Base-by-base conservation (phyloP, 2,113 vertebrate genomes). In the Vulpes vulpes region DNA sequence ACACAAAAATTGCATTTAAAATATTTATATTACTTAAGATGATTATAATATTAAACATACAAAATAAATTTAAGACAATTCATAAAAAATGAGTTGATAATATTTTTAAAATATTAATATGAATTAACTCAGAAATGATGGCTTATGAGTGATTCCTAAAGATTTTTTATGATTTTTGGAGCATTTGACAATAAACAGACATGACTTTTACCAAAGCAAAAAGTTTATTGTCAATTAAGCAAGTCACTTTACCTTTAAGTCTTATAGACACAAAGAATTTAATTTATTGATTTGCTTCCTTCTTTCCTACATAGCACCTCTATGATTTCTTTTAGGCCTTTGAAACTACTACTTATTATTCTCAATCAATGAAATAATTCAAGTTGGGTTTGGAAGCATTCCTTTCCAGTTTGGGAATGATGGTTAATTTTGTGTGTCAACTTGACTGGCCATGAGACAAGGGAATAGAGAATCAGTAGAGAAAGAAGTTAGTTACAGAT, bases 71-170 rank as follows among this genome's bases (percentile, higher is more conserved):
- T 76, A 60, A 59, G 59, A 87, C 0, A 85, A 62, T 51, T 9
- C 55, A 12, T 74, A 80, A 78, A 85, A 95, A 81, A 64, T 11
- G 3, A 62, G 43, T 79, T 23, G 25, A 82, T 83, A 59, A 92
- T 57, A 79, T 96, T 88, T 25, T 86, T 87, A 30, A 82, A 91
- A 76, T 83, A 23, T 69, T 51, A 90, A 85, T 25, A 86, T 53
- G 64, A 96, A 43, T 80, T 92, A 78, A 93, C 20, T 78, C 20
- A 51, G 65, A 82, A 96, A 62, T 93, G 15, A 79, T 78, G 8
- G 7, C 1, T 59, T 64, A 82, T 73, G 32, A 35, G 12, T 78
- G 27, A 80, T 91, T 88, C 73, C 79, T 74, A 67, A 91, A 59
- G 55, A 22, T 83, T 79, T 16, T 30, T 89, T 65, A 35, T 62